Evolutionary conservation across 2,888 invertebrate species (phyloP).

Genomic region (Phalangium opilio): DNA sequence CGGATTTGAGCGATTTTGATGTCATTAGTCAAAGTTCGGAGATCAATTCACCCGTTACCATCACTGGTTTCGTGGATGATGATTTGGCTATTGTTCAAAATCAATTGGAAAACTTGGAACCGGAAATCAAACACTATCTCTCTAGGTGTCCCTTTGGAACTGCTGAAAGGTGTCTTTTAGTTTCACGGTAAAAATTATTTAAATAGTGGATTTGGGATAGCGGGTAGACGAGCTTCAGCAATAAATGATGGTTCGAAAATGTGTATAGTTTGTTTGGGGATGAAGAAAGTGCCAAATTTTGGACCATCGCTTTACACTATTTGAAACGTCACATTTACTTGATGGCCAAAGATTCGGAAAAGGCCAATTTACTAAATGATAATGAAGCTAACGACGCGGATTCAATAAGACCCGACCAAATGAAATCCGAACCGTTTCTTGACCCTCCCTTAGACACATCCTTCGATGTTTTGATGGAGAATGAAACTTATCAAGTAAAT

Average conservation of each 20-base stretch:
- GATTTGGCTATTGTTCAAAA: constrained; percentile 14
- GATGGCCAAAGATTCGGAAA: no score
- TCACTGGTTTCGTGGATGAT: constrained; percentile 25
- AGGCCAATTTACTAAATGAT: no score
- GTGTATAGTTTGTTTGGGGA: constrained; percentile 37
- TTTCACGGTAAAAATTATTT: constrained; percentile 34
- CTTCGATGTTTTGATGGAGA: constrained; percentile 37
- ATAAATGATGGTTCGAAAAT: no score
- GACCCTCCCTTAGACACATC: constrained; percentile 35
- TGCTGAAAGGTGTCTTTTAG: constrained; percentile 35
- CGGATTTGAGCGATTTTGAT: no score
- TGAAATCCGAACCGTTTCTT: constrained; percentile 5
- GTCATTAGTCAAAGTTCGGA: constrained; percentile 18
- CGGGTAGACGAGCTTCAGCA: no score
- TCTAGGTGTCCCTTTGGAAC: constrained; percentile 28
- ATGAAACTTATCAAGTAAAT: constrained; percentile 34
- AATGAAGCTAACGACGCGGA: no score
- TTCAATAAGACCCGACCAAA: no score
- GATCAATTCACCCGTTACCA: no score
- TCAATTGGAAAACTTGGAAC: constrained; percentile 10
- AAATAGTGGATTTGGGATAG: no score
- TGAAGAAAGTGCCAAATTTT: constrained; percentile 37
- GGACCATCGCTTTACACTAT: constrained; percentile 38
- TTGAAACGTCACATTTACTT: constrained; percentile 21
- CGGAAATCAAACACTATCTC: constrained; percentile 25